A percentile compares a stretch with the other conserved stretches of the same genome.
phyloP scores from a whole-genome alignment of 2,113 vertebrate genomes.

The Brevimyrus niger region DNA sequence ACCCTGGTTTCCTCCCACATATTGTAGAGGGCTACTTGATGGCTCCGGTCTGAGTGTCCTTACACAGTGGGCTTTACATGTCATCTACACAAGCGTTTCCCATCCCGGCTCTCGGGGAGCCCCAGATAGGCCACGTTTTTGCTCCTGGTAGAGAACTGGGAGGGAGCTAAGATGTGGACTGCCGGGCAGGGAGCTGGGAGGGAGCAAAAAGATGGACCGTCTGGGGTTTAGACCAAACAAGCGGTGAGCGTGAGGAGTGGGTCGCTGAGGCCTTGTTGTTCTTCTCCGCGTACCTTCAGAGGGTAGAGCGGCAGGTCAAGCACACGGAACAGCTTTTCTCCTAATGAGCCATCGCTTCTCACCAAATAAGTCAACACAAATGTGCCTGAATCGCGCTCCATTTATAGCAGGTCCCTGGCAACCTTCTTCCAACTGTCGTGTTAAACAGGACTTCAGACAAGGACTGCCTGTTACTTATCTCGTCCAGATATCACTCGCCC shows the following conservation, averaged over 20 bases:
- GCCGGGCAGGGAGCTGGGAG: not conserved
- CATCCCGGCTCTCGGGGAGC: not conserved
- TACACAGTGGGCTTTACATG: not conserved
- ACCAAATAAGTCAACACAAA: constrained; percentile 18
- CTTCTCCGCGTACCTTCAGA: constrained; percentile 4
- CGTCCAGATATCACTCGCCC: not conserved
- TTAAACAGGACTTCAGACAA: constrained; percentile 17
- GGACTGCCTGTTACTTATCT: constrained; percentile 15
- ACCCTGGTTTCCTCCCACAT: not conserved
- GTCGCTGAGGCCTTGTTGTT: not conserved
- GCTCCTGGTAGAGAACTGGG: not conserved
- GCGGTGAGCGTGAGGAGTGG: not conserved
- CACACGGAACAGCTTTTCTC: constrained; percentile 14
- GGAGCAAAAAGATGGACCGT: not conserved
- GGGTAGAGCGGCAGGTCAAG: not conserved
- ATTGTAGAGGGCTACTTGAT: not conserved
- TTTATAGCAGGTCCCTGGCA: not conserved
- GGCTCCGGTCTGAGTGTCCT: not conserved
- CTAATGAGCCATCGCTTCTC: constrained; percentile 15
- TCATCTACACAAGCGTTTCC: not conserved
- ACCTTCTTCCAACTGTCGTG: constrained; percentile 4
- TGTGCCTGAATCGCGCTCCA: not conserved
- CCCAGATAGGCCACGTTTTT: not conserved
- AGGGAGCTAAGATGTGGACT: no score
- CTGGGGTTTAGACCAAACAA: not conserved